Evolutionary conservation across 2,113 vertebrate genomes (phyloP), one percentile per base, ranked within the genome.

Genomic region (Tragelaphus scriptus): DNA sequence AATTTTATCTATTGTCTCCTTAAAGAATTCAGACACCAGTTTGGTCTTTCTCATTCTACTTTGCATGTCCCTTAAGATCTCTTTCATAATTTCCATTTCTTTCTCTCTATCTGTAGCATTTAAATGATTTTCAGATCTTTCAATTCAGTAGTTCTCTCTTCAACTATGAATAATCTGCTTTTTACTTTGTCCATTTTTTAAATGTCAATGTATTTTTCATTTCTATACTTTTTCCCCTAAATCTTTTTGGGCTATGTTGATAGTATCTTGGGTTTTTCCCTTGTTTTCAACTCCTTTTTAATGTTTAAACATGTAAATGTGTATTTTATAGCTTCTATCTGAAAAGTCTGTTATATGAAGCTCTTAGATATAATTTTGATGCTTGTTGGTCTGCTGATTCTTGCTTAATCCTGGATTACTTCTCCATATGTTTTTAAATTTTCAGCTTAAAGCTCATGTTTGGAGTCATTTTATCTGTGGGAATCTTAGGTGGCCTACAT

Each of bases 301-400:
- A 91, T 63, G 58, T 97, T 97, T 92, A 96, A 91, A 92, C 5
- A 93, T 63, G 51, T 61, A 51, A 8, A n/a, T n/a, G 32, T 87
- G 7, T 44, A 79, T 87, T 88, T 95, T 90, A 90, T 40, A 85
- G 56, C 55, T 19, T 96, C 1, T 90, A 81, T 51, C 58, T 94
- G 87, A 80, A 96, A 92, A 71, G 36, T 85, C 49, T 92, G 12
- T 92, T 90, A 59, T n/a, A 93, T 49, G 9, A 97, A 84, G 58
- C 82, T 88, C 11, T 84, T 95, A 21, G n/a, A 87, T 92, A n/a
- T 56, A 93, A 96, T 80, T 95, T 85, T 80, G 61, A 55, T 88
- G n/a, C 53, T 15, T 59, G 28, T 55, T 56, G 32, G 55, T 92
- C 40, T 91, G 49, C 30, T 89, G 44, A 95, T 55, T 92, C 65